phyloP scores from a whole-genome alignment of 2,888 invertebrate genomes.

The Torymus aiolomorphi region DNA sequence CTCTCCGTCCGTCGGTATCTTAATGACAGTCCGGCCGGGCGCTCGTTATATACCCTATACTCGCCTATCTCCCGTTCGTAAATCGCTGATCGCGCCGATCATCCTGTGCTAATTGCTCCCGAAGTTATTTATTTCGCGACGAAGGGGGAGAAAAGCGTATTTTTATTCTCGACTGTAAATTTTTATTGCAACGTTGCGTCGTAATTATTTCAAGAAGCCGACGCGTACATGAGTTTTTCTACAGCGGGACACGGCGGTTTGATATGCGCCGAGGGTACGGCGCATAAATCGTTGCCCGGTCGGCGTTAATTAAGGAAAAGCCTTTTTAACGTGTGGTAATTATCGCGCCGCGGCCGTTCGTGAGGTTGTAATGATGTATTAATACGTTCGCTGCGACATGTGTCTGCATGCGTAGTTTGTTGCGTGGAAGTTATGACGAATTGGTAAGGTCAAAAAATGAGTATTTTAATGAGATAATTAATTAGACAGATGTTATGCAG shows the following conservation, averaged over 20 bases:
- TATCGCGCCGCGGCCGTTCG: not conserved
- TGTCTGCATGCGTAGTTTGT: too few relatives aligned
- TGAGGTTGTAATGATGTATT: not conserved
- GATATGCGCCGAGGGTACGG: not conserved
- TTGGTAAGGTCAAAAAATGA: too few relatives aligned
- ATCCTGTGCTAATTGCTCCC: conserved; percentile 42
- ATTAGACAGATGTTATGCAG: too few relatives aligned
- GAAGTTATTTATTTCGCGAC: conserved; percentile 43
- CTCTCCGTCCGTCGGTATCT: conserved; percentile 59
- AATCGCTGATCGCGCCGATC: conserved; percentile 30
- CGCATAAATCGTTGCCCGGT: not conserved
- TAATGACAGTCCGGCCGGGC: conserved; percentile 57
- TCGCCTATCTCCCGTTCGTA: conserved; percentile 20
- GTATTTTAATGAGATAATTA: too few relatives aligned
- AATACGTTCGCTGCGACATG: not conserved
- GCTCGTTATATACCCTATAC: conserved; percentile 11
- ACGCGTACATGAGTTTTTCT: not conserved
- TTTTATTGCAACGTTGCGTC: conserved; percentile 21
- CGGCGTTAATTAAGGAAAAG: conserved; percentile 37
- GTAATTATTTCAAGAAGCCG: not conserved
- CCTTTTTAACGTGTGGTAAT: conserved; percentile 6
- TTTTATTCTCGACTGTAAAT: conserved; percentile 26
- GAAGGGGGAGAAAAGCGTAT: not conserved
- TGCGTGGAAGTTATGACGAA: too few relatives aligned
- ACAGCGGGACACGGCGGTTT: too few relatives aligned